Percentiles rank a stretch among this genome's conserved stretches.
Evolutionary conservation across 2,888 invertebrate species (phyloP).

Genomic region (Clunio marinus): DNA sequence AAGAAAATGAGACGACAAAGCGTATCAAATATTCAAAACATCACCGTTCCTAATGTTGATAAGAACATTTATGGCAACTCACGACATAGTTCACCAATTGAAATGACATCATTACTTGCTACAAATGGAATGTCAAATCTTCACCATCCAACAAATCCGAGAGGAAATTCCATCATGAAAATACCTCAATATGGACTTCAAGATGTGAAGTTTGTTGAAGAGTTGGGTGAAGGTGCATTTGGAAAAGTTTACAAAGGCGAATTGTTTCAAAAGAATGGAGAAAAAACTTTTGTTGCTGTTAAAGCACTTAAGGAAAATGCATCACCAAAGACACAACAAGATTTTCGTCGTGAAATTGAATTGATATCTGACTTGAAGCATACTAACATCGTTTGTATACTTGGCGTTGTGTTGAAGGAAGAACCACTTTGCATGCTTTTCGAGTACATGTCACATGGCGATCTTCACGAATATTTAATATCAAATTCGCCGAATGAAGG

Average conservation of each 20-base stretch:
- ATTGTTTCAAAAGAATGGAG: conserved; percentile 62
- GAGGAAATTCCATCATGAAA: conserved; percentile 50
- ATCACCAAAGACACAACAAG: conserved; percentile 82
- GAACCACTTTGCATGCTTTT: conserved; percentile 94
- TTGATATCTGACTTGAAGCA: conserved; percentile 91
- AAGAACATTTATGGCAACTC: conserved; percentile 80
- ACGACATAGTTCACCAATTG: conserved; percentile 71
- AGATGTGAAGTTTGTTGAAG: conserved; percentile 81
- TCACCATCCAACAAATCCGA: conserved; percentile 47
- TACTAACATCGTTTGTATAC: conserved; percentile 90
- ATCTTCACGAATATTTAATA: conserved; percentile 92
- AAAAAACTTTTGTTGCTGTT: conserved; percentile 79
- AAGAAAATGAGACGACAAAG: conserved; percentile 56
- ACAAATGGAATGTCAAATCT: conserved; percentile 50
- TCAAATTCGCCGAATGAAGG: conserved; percentile 82
- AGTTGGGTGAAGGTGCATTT: conserved; percentile 93
- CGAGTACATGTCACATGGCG: conserved; percentile 96
- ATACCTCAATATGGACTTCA: conserved; percentile 83
- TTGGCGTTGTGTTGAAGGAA: conserved; percentile 85
- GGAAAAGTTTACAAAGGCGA: conserved; percentile 93
- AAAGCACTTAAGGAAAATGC: conserved; percentile 93
- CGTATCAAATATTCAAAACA: conserved; percentile 64
- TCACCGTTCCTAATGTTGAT: conserved; percentile 66
- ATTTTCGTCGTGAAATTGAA: conserved; percentile 91
- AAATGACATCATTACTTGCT: conserved; percentile 73